phyloP scores from a whole-genome alignment of 2,797 vertebrate species.

The Huso huso region DNA sequence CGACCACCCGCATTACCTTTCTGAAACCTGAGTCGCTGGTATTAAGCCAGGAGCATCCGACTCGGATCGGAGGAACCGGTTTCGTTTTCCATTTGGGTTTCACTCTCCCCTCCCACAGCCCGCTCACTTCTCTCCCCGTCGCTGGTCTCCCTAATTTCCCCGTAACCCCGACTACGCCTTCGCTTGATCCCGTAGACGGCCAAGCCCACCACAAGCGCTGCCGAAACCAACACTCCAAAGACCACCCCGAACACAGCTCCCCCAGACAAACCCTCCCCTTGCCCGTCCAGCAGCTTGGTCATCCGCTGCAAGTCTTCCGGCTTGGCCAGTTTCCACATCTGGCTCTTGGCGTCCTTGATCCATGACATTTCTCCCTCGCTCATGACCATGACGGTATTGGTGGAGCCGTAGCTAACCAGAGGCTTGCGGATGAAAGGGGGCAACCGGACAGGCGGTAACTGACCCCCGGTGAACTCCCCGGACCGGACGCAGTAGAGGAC shows the following conservation, averaged over 20 bases:
- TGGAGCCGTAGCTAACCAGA: constrained; percentile 45
- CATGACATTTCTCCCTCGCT: constrained; percentile 58
- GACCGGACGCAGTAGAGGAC: constrained; percentile 76
- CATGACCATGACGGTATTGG: constrained; percentile 69
- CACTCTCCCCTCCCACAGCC: no score
- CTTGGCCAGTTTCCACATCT: constrained; percentile 60
- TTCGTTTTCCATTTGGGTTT: no score
- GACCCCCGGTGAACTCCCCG: constrained; percentile 61
- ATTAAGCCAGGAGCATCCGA: no score
- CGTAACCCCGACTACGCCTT: constrained; percentile 35
- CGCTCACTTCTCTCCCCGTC: neutral
- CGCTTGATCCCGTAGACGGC: constrained; percentile 36
- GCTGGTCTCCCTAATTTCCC: constrained; percentile 23
- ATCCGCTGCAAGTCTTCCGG: constrained; percentile 42
- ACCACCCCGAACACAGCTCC: constrained; percentile 42
- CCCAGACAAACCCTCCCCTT: constrained; percentile 28
- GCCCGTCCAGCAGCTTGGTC: constrained; percentile 15
- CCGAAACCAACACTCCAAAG: constrained; percentile 42
- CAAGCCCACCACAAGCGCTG: constrained; percentile 34
- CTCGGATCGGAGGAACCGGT: no score
- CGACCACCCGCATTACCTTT: no score
- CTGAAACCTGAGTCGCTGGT: no score
- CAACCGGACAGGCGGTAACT: constrained; percentile 56
- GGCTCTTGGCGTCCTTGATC: constrained; percentile 62
- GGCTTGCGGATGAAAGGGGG: constrained; percentile 72